Evolutionary conservation across 2,797 vertebrate species (phyloP).

Genomic region (Merluccius polli): DNA sequence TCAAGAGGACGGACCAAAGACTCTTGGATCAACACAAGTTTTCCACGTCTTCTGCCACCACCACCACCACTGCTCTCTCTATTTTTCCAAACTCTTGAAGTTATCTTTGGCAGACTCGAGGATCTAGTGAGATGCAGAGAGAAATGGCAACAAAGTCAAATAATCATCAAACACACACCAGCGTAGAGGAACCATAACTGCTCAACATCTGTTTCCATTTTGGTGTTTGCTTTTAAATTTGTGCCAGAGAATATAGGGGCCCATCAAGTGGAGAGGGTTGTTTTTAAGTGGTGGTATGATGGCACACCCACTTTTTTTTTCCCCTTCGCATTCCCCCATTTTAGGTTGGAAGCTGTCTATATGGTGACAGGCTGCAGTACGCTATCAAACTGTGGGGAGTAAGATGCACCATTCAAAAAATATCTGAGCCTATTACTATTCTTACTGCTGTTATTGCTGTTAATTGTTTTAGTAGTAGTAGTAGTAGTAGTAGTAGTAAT

Average conservation of each 20-base stretch:
- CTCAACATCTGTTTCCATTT: slow-evolving; percentile 73
- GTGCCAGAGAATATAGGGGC: slow-evolving; percentile 59
- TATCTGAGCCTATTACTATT: neutral
- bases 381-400: slow-evolving; percentile 20
- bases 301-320: slow-evolving; percentile 35
- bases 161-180: slow-evolving; percentile 25
- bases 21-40: slow-evolving; percentile 28
- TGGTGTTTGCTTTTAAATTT: slow-evolving; percentile 63
- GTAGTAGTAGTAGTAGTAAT: neutral
- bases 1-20: slow-evolving; percentile 23
- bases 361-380: slow-evolving; percentile 36
- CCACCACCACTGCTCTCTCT: slow-evolving; percentile 8
- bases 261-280: slow-evolving; percentile 59
- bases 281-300: slow-evolving; percentile 67
- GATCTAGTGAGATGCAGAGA: slow-evolving; percentile 35
- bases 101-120: slow-evolving; percentile 56
- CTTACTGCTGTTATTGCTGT: neutral
- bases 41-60: slow-evolving; percentile 33
- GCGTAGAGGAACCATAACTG: slow-evolving; percentile 37
- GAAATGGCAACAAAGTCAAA: slow-evolving; percentile 49
- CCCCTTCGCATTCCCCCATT: slow-evolving; percentile 28
- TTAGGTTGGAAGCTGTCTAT: slow-evolving; percentile 45
- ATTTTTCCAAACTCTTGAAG: slow-evolving; percentile 28
- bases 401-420: slow-evolving; percentile 19
- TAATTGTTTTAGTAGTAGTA: neutral